Conservation (phyloP, 2,888 invertebrate genomes). For the Hirtodrosophila cameraria region DNA sequence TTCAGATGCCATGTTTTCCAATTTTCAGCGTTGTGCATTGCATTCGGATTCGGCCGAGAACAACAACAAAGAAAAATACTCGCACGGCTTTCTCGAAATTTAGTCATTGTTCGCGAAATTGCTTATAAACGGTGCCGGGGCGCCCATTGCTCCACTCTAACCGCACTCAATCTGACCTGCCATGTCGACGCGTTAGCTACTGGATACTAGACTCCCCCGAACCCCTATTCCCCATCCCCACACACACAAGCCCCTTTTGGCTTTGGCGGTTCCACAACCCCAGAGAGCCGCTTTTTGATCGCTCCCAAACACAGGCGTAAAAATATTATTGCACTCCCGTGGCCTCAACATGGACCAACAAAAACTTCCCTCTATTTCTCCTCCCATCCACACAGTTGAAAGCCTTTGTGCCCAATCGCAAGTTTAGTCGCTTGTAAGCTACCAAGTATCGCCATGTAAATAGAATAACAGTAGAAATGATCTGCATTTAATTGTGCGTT, state of each 20-base stretch:
- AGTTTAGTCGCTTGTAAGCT: constrained; percentile 45
- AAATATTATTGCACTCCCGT: constrained; percentile 69
- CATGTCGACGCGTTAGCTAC: constrained; percentile 51
- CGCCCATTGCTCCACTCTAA: constrained; percentile 17
- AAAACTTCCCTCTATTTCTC: constrained; percentile 2
- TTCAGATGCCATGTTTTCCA: constrained; percentile 71
- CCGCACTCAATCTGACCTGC: constrained; percentile 61
- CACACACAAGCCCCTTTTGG: constrained; percentile 20
- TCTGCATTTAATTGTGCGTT: too few relatives aligned
- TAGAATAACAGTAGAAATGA: neutral
- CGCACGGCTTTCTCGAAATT: constrained; percentile 65
- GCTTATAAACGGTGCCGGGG: constrained; percentile 66
- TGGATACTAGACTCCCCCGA: constrained; percentile 3
- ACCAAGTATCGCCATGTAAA: constrained; percentile 13
- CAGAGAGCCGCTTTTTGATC: constrained; percentile 58
- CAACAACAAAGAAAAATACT: constrained; percentile 65
- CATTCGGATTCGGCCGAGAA: constrained; percentile 52
- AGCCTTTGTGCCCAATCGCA: constrained; percentile 31
- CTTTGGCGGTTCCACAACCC: constrained; percentile 53
- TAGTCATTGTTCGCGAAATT: constrained; percentile 81
- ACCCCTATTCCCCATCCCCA: neutral
- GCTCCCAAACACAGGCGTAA: constrained; percentile 33
- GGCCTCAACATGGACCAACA: constrained; percentile 21
- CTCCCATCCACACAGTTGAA: neutral
- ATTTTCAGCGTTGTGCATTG: constrained; percentile 63